These are phyloP conservation scores for Aricia agestis DNA, from an alignment of 1,140 invertebrate species.

Conservation along the genomic window DNA sequence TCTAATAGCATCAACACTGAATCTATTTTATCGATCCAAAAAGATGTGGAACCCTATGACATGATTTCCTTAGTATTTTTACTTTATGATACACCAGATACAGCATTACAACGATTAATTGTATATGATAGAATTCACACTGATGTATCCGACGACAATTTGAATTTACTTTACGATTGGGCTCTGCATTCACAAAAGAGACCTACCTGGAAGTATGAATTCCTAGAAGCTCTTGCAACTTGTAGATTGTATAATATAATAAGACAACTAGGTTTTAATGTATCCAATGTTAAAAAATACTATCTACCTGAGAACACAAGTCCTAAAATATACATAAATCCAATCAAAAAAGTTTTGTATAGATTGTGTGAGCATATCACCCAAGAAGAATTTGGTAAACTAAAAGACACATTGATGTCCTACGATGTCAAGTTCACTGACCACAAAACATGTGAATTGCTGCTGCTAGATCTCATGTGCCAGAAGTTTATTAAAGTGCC, in stretches of 20 bases:
- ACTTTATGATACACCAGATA: slow-evolving; percentile 59
- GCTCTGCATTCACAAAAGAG: slow-evolving; percentile 41
- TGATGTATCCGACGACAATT: slow-evolving; percentile 37
- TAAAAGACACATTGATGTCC: slow-evolving; percentile 52
- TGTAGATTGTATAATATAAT: slow-evolving; percentile 54
- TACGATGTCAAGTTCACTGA: slow-evolving; percentile 48
- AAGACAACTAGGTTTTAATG: slow-evolving; percentile 57
- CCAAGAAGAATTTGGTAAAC: slow-evolving; percentile 41
- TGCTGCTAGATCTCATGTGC: slow-evolving; percentile 59
- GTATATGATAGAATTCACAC: slow-evolving; percentile 51
- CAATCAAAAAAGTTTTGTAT: slow-evolving; percentile 59
- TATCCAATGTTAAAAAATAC: slow-evolving; percentile 42
- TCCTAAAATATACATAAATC: slow-evolving; percentile 47
- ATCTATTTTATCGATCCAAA: slow-evolving; percentile 51
- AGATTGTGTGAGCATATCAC: slow-evolving; percentile 57
- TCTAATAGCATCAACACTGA: slow-evolving; percentile 39
- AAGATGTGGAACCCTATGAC: slow-evolving; percentile 56
- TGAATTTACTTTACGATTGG: slow-evolving; percentile 62
- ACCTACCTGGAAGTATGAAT: slow-evolving; percentile 58
- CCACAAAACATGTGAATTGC: slow-evolving; percentile 54
- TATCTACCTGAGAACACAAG: slow-evolving; percentile 43
- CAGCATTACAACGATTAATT: slow-evolving; percentile 55
- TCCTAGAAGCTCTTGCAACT: slow-evolving; percentile 58
- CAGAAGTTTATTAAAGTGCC: slow-evolving; percentile 51
- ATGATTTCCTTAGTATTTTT: slow-evolving; percentile 63